Base-by-base conservation (phyloP, 1,140 invertebrate genomes). In the Papilio polytes region DNA sequence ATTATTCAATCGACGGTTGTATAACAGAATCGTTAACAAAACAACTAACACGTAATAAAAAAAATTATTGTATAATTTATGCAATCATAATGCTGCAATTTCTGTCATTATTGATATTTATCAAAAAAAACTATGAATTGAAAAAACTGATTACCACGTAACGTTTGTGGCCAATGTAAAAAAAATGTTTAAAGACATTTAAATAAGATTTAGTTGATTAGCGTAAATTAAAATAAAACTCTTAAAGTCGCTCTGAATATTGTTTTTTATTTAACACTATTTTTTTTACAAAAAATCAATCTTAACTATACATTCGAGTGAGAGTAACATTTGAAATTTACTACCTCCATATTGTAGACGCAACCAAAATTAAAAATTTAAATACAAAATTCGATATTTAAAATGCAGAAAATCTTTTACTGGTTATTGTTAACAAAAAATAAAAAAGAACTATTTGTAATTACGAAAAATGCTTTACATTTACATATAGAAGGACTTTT, bases 261-360 rank as follows among this genome's bases (percentile, higher is more conserved):
- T 26, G 26, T 70, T 36, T 36, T 70, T 70, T 31, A 70, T 70
- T 31, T 31, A 70, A 70, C 26, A 70, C 31, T 70, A 36, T 8
- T 31, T 36, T 70, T 70, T 8, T 31, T 70, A 15, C 63, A 63
- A 63, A 63, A 70, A 70, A 70, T 70, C 63, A 31, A 70, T 26
- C 63, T 70, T 70, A 70, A 18, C 26, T 36, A 31, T 36, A 13
- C 12, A 70, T 63, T 63, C 59, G 22, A 31, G 22, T 31, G 3
- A 63, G 59, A 63, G 20, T 70, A 36, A 70, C 2, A 26, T 15
- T 31, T 1, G 36, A 70, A 13, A 63, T 63, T 22, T 26, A 26
- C 22, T 63, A 63, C 59, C 59, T 63, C 59, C 22, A 63, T 63
- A 26, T 63, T 63, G 1, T 10, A 26, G 2, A 26, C 26, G 13